Base-by-base conservation (phyloP, 2,888 invertebrate genomes). In the Resseliella maxima region DNA sequence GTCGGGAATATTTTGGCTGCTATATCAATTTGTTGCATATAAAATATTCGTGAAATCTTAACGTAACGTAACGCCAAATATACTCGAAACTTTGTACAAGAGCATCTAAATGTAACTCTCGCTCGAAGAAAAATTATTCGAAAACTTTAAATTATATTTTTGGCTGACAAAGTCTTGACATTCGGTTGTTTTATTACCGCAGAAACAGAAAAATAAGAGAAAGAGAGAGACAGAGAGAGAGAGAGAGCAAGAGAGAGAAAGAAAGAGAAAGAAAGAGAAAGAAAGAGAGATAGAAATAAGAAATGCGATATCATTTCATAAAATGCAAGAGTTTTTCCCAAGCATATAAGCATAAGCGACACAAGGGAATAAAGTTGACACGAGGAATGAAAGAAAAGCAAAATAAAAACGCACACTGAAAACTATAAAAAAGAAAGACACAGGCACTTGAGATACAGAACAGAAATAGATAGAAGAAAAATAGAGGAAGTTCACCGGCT, bases 151-250 rank as follows among this genome's bases (percentile, higher is more conserved):
- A 72, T 72, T 72, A 72, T 72, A 72, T 72, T 72, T 41, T 72
- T 72, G 72, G 72, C 72, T 72, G 72, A 72, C 72, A 72, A 72
- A 72, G 72, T 72, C 72, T 72, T 72, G 72, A 72, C 72, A 72
- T 72, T 72, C 31, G 72, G 21, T 72, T 72, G 72, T 72, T 72
- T 72, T 72, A 72, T 72, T 72, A 31, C 31, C 31, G 6, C 41
- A 41, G 12, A 5, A 41, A 41, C 5, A 41, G 12, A 50, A 50
- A 50, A 50, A n/a, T n/a, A n/a, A n/a, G n/a, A n/a, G n/a, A n/a
- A n/a, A n/a, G n/a, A n/a, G n/a, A n/a, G n/a, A n/a, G n/a, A n/a
- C n/a, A n/a, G n/a, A n/a, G n/a, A n/a, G n/a, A n/a, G n/a, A n/a
- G n/a, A n/a, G n/a, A n/a, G n/a, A n/a, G n/a, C n/a, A n/a, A n/a